Evolutionary conservation across 1,140 invertebrate genomes (phyloP).

Genomic region (Sarcophaga peregrina): DNA sequence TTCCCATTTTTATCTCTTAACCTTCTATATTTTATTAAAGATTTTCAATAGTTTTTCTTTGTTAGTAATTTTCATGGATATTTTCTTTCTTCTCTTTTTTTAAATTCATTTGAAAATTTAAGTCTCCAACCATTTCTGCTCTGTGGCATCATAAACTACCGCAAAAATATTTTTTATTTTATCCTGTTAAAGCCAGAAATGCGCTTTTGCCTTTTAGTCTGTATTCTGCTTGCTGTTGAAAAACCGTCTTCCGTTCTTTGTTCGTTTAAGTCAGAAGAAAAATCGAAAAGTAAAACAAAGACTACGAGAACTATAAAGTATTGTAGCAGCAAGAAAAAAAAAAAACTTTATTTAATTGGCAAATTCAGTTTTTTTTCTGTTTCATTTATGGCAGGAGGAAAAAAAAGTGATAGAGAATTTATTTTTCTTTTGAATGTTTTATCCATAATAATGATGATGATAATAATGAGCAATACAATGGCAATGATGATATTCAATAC

Average conservation of each 20-base stretch:
- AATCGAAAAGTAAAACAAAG: not conserved
- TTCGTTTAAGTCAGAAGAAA: not conserved
- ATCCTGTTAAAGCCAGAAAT: not conserved
- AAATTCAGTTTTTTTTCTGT: not conserved
- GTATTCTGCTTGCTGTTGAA: not conserved
- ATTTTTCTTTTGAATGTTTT: not conserved
- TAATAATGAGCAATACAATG: no score
- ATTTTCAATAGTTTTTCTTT: no score
- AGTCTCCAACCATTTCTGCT: not conserved
- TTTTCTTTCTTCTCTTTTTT: not conserved
- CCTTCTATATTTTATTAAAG: no score
- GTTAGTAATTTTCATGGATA: no score
- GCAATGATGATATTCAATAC: no score
- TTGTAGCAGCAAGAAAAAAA: not conserved
- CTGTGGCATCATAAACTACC: not conserved
- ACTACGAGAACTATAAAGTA: not conserved
- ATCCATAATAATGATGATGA: no score
- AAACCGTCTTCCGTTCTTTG: slow-evolving; percentile 4
- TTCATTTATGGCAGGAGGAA: no score
- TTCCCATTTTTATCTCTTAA: no score
- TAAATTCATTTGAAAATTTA: not conserved
- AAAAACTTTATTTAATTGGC: slow-evolving; percentile 19
- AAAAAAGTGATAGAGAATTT: not conserved
- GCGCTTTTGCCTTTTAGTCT: not conserved
- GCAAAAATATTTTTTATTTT: not conserved